Conservation (phyloP, 2,888 invertebrate genomes). For the Entomobrya multifasciata region DNA sequence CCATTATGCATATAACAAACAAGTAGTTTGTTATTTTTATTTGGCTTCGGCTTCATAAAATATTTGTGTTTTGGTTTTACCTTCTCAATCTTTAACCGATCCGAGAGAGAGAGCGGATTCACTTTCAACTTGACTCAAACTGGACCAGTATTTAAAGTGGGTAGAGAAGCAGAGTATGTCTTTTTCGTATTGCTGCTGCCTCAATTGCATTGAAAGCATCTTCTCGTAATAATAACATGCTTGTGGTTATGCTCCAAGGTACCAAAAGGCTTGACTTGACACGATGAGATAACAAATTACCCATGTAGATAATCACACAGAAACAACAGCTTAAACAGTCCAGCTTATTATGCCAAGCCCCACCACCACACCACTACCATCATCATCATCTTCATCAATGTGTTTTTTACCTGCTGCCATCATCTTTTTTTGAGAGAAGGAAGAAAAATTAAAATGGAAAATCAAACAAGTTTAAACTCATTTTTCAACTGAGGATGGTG, state of each 20-base stretch:
- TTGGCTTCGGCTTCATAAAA: constrained; percentile 43
- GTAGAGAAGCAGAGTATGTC: background rate
- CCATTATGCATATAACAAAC: constrained; percentile 54
- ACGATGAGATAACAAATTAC: constrained; percentile 69
- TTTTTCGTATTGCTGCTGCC: background rate
- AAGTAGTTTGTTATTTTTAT: constrained; percentile 41
- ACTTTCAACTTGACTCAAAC: background rate
- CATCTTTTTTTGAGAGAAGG: background rate
- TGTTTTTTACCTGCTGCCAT: background rate
- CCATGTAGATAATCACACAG: constrained; percentile 51
- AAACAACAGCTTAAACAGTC: constrained; percentile 7
- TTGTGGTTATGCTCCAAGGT: constrained; percentile 50
- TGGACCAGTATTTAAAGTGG: background rate
- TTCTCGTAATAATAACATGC: constrained; percentile 38
- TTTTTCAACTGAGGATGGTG: constrained; percentile 16
- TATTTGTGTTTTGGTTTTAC: constrained; percentile 11
- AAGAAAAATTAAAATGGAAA: constrained; percentile 44
- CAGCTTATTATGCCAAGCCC: constrained; percentile 27
- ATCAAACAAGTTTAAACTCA: constrained; percentile 62
- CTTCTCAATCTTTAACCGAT: background rate
- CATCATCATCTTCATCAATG: constrained; percentile 6
- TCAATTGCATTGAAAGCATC: background rate
- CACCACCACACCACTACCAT: constrained; percentile 27
- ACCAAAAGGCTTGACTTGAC: constrained; percentile 67
- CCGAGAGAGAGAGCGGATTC: background rate